Conservation (phyloP, 2,113 vertebrate genomes). For the Colaptes auratus region DNA sequence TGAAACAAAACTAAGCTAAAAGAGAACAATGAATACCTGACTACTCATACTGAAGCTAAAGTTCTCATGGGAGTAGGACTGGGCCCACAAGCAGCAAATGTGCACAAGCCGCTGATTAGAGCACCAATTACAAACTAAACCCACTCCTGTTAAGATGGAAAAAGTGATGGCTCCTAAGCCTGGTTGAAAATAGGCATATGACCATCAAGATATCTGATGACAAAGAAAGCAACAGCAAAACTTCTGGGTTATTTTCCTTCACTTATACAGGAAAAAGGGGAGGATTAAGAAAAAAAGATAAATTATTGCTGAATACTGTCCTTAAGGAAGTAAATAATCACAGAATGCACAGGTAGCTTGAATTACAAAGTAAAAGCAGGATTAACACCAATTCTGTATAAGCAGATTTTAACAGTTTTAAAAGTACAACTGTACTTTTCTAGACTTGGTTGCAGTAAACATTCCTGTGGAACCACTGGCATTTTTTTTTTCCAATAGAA, state of each 20-base stretch:
- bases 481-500: background rate
- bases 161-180: background rate
- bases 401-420: background rate
- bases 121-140: background rate
- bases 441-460: background rate
- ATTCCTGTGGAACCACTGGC: background rate
- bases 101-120: background rate
- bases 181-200: background rate
- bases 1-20: background rate
- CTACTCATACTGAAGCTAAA: background rate
- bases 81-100: background rate
- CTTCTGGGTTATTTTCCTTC: background rate
- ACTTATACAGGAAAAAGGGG: background rate
- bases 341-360: background rate
- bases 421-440: background rate
- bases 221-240: background rate
- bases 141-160: background rate
- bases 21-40: background rate
- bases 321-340: background rate
- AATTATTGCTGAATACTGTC: background rate
- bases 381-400: background rate
- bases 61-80: background rate
- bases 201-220: background rate
- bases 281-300: background rate
- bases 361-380: background rate